Conservation (phyloP, 2,888 invertebrate species). For the Acanthosepion lycidas region DNA sequence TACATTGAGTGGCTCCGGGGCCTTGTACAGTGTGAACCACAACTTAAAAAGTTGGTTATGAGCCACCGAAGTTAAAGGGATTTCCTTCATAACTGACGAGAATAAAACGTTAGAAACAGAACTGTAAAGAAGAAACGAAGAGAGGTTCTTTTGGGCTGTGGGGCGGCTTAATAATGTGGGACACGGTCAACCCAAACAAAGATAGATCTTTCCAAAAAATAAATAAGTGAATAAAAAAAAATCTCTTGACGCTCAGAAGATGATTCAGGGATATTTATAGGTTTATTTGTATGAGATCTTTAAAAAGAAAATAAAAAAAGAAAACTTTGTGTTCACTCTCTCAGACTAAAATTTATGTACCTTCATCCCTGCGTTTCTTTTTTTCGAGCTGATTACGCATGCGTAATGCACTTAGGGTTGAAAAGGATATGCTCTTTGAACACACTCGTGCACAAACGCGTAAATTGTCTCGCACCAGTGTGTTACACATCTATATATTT, state of each 20-base stretch:
- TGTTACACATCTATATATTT: too few relatives aligned
- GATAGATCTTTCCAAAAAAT: background rate
- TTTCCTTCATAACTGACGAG: background rate
- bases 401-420: conserved; percentile 33
- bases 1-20: too few relatives aligned
- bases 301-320: background rate
- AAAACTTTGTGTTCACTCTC: background rate
- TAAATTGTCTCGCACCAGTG: background rate
- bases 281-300: background rate
- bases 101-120: background rate
- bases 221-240: background rate
- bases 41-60: background rate
- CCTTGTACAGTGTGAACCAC: too few relatives aligned
- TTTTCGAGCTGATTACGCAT: background rate
- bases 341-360: background rate
- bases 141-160: background rate
- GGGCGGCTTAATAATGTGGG: background rate
- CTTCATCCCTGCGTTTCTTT: background rate
- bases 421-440: background rate
- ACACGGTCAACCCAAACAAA: background rate
- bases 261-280: conserved; percentile 33
- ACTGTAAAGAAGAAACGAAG: too few relatives aligned
- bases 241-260: background rate
- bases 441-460: background rate
- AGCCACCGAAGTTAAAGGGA: background rate